Evolutionary conservation across 2,888 invertebrate species (phyloP), one percentile per base, ranked within the genome.

Genomic region (Hybos culiciformis): DNA sequence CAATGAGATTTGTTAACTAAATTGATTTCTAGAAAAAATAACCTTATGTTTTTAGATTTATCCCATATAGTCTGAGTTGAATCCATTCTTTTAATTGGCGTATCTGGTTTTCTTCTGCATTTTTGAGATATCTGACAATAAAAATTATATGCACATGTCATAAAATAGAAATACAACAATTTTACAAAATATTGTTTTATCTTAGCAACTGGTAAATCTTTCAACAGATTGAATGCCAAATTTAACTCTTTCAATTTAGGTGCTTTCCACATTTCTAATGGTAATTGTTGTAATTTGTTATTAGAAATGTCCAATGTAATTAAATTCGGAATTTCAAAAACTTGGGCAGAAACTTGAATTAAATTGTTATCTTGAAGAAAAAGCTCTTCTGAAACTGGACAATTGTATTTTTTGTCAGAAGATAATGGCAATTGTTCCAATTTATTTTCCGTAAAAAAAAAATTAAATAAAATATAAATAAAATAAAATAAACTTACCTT

Each of bases 331-430:
- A 96, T 71, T 5, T 75, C 72, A 70, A 94, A 93, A 21, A 96
- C 68, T 42, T 80, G 80, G 3, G 80, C 73, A 0, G 94, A 92
- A 11, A 97, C 66, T 41, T 74, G 72, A 50, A 86, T 85, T 26
- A 98, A 67, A 3, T 88, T 75, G 66, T 93, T 93, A 62, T 94
- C 88, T 71, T 88, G 85, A n/a, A 97, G 60, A 57, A 87, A 87
- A 23, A 97, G 66, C 59, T 94, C 94, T 56, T 93, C 92, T 43
- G 96, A 65, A 36, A 82, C 79, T 0, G 88, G 86, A 54, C 83
- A 83, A 5, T 73, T 72, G 57, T 83, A 79, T 3, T 56, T 55
- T 24, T 45, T 44, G 8, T 42, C 43, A 11, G 54, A 53, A 2
- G 69, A 63, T 1, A 70, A 61, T 0, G 84, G 83, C 2, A 92